Evolutionary conservation across 2,888 invertebrate genomes (phyloP), one percentile per base, ranked within the genome.

Genomic region (Monoplex corrugatus): DNA sequence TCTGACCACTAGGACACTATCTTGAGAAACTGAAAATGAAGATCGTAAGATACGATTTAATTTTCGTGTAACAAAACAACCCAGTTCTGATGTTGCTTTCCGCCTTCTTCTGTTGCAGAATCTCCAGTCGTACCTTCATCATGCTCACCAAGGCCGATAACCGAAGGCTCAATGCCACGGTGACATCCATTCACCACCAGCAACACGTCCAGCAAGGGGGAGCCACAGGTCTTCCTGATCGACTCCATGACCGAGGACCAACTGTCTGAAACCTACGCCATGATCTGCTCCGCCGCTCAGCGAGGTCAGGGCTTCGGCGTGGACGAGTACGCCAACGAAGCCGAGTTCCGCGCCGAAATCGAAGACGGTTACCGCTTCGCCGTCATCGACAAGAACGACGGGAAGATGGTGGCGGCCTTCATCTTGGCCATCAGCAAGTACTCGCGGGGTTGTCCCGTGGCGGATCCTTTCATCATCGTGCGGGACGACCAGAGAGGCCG

Each of bases 171-270:
- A 13, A 87, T 2, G 87, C 91, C 40, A 43, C 83, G n/a, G 89
- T 91, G 23, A 89, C 92, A n/a, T 3, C 93, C 93, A 0, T 89
- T 89, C 90, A 68, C 86, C 82, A 90, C 92, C 38, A 87, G 89
- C 45, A 91, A 92, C 87, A 90, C 87, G 16, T 68, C 43, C 40
- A 23, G 86, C 43, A 38, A 86, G n/a, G 86, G 86, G 6, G 90
- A 91, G 82, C 92, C 91, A 2, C 89, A 91, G 2, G 50, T 83
- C 40, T 91, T 93, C n/a, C 72, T 92, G 40, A 89, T 93, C 38
- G 92, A 92, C 83, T 89, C 90, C 89, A 93, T 93, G 92, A 92
- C 92, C 0, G 91, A 92, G n/a, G 83, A 89, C 0, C 93, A 93
- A 87, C 19, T 93, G n/a, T 91, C 92, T 6, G 91, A 92, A 90